Percentiles rank a stretch among this genome's conserved stretches.
Conservation (phyloP, 2,888 invertebrate species). For the Temnothorax unifasciatus region DNA sequence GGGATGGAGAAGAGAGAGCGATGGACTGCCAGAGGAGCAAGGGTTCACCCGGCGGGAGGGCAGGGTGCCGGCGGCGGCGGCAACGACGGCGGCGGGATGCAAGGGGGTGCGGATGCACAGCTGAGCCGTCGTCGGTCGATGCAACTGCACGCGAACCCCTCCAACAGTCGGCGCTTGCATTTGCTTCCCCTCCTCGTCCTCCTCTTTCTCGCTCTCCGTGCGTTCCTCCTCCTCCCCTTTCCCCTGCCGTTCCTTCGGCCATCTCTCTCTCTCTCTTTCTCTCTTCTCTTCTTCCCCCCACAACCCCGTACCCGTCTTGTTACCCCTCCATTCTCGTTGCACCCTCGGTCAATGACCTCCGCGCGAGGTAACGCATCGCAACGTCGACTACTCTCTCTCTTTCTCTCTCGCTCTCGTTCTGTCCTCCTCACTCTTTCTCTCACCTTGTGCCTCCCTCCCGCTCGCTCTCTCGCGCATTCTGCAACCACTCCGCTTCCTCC, state of each 20-base stretch:
- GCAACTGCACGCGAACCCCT: slow-evolving; percentile 83
- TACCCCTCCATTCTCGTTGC: slow-evolving; percentile 74
- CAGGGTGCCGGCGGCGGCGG: slow-evolving; percentile 51
- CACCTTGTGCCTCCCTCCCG: slow-evolving; percentile 54
- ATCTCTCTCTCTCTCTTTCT: slow-evolving; percentile 55
- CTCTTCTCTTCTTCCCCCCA: slow-evolving; percentile 62
- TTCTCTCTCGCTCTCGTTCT: slow-evolving; percentile 28
- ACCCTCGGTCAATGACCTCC: slow-evolving; percentile 84
- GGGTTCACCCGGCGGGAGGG: slow-evolving; percentile 51
- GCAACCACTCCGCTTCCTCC: slow-evolving; percentile 59
- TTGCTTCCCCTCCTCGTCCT: slow-evolving; percentile 53
- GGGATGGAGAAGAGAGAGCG: slow-evolving; percentile 67
- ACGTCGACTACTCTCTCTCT: slow-evolving; percentile 38
- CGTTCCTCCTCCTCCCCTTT: slow-evolving; percentile 43
- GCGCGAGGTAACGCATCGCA: slow-evolving; percentile 79
- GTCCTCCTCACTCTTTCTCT: slow-evolving; percentile 57
- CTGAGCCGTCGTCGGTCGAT: slow-evolving; percentile 82
- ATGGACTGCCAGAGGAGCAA: slow-evolving; percentile 66
- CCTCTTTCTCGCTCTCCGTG: slow-evolving; percentile 56
- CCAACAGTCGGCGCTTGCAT: slow-evolving; percentile 63
- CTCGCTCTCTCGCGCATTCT: slow-evolving; percentile 39
- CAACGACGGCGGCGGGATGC: slow-evolving; percentile 54
- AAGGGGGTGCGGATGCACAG: slow-evolving; percentile 79
- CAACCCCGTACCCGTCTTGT: slow-evolving; percentile 64
- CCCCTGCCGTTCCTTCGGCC: slow-evolving; percentile 40